Evolutionary conservation across 2,888 invertebrate species (phyloP), one percentile per base, ranked within the genome.

Genomic region (Eilema caniola): DNA sequence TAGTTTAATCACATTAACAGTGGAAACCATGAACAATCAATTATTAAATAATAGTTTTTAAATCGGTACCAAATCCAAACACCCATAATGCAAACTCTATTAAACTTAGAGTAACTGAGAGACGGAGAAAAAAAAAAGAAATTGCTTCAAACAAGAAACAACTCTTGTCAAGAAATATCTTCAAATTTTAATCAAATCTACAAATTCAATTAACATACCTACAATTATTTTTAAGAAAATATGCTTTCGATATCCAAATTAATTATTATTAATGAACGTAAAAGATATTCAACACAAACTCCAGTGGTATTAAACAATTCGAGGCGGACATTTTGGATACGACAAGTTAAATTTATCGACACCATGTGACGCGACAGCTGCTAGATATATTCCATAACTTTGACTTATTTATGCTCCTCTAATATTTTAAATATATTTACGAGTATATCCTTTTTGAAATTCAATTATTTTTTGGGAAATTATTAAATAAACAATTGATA

Each of bases 311-410:
- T 72, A 80, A 85, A 84, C 81, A 86, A 81, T 85, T 85, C 83
- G 75, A 82, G 79, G 78, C 82, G 75, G 78, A 81, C 82, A 80
- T 85, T 83, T 84, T 83, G 81, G 79, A 83, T 79, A 77, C 73
- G 84, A 74, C 78, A 81, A 71, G 64, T 74, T 72, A 77, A 86
- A 88, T 86, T 85, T 86, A 86, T 87, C 72, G 86, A 81, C 78
- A 81, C 85, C 88, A 88, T 88, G 80, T 88, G 88, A 87, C 85
- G 84, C 85, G 86, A 85, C 88, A 88, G 86, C 86, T 88, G 88
- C 81, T 85, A 77, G 81, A 81, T 83, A 81, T 83, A 81, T 85
- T 79, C 86, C 79, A 87, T 85, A 83, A 84, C 78, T 83, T 81
- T 83, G 88, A 84, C 85, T 85, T 85, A 83, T 88, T 87, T 88